Percentiles rank a stretch among this genome's conserved stretches.
Conservation (phyloP, 2,113 vertebrate species). For the Alces alces region DNA sequence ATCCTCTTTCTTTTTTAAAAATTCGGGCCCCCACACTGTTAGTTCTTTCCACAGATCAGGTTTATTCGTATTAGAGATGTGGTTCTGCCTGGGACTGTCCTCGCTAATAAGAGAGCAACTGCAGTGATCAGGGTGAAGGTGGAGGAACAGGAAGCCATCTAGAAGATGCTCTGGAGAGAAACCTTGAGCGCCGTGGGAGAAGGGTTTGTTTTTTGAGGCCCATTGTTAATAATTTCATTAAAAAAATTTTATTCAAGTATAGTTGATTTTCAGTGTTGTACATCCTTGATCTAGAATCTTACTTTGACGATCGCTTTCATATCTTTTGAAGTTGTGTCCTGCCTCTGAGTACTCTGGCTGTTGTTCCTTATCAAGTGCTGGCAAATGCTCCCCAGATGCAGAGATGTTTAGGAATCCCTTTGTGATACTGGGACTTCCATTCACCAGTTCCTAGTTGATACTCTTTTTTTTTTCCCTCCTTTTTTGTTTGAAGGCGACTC, state of each 20-base stretch:
- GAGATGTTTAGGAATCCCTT: background rate
- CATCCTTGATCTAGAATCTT: background rate
- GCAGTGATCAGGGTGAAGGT: background rate
- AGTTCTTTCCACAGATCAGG: background rate
- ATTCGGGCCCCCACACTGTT: background rate
- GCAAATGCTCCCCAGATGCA: background rate
- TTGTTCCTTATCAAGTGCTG: background rate
- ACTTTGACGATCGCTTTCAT: background rate
- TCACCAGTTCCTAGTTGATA: background rate
- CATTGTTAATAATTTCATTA: background rate
- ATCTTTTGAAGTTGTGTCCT: background rate
- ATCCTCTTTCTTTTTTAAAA: background rate
- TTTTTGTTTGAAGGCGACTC: background rate
- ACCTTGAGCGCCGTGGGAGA: background rate
- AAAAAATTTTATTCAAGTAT: background rate
- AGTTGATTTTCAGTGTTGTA: background rate
- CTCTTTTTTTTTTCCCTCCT: background rate
- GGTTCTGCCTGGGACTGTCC: background rate
- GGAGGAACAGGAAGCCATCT: background rate
- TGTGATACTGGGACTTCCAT: background rate
- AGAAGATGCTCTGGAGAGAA: background rate
- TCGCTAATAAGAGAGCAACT: background rate
- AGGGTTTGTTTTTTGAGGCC: background rate
- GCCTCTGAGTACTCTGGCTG: background rate
- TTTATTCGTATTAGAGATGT: background rate